These are phyloP conservation scores for Helicolenus hilgendorfi DNA, from an alignment of 2,797 vertebrate genomes.

Conservation along the genomic window DNA sequence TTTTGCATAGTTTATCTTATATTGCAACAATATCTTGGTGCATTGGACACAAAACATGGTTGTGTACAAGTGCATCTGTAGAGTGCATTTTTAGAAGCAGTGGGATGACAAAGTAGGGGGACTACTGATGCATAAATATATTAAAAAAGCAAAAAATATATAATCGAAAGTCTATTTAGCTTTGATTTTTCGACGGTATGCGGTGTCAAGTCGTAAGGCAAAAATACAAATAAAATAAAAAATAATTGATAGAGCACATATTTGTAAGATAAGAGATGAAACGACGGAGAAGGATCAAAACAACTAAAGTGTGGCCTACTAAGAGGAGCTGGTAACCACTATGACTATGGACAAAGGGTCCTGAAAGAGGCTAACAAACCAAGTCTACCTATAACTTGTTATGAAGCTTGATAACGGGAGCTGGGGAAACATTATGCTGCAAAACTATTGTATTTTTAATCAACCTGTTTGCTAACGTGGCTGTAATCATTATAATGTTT, in stretches of 20 bases:
- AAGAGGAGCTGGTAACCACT: conserved; percentile 62
- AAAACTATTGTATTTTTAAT: rapidly evolving
- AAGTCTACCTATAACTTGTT: conserved; percentile 53
- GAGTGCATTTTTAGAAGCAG: neutral
- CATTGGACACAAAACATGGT: neutral
- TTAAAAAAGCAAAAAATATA: neutral
- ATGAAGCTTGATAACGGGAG: conserved; percentile 3
- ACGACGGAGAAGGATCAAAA: conserved; percentile 69
- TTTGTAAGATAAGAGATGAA: neutral
- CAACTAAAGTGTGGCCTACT: conserved; percentile 82
- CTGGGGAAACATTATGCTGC: neutral
- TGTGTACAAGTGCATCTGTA: neutral
- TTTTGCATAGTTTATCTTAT: neutral
- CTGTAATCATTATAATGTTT: neutral
- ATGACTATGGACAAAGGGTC: conserved; percentile 87
- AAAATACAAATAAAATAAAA: neutral
- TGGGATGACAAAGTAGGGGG: neutral
- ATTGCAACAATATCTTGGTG: neutral
- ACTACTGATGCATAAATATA: neutral
- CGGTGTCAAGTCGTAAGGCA: neutral
- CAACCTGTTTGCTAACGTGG: rapidly evolving
- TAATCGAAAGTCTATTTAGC: neutral
- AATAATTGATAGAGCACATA: neutral
- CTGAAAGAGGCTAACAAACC: conserved; percentile 68
- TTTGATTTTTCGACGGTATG: neutral